A percentile compares a stretch with the other conserved stretches of the same genome.
Conservation (phyloP, 1,140 invertebrate genomes). For the Aphidius gifuensis region DNA sequence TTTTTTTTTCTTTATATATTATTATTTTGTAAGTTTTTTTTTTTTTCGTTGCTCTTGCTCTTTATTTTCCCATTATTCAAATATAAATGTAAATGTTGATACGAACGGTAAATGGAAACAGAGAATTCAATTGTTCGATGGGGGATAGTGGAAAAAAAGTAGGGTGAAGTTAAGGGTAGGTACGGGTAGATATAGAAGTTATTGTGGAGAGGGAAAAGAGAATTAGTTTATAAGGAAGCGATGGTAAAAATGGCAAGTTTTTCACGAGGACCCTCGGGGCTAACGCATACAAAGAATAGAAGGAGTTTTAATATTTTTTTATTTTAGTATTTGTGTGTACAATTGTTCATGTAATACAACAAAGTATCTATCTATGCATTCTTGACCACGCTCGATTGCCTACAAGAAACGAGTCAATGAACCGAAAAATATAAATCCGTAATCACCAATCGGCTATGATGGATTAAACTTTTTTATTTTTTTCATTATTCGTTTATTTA, state of each 20-base stretch:
- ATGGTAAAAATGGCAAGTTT: constrained; percentile 36
- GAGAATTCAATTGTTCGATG: constrained; percentile 56
- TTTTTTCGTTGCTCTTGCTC: constrained; percentile 33
- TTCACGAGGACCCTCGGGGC: constrained; percentile 25
- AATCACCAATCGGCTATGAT: constrained; percentile 13
- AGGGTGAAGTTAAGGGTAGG: constrained; percentile 19
- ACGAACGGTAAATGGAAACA: constrained; percentile 58
- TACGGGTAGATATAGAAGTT: constrained; percentile 22
- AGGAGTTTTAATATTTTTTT: constrained; percentile 6
- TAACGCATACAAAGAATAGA: constrained; percentile 10
- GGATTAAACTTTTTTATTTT: neutral
- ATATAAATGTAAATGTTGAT: constrained; percentile 60
- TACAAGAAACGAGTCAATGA: constrained; percentile 22
- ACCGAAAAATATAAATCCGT: constrained; percentile 27
- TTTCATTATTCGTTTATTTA: neutral
- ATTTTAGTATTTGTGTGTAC: neutral
- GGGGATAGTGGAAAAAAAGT: constrained; percentile 27
- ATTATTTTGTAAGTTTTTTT: neutral
- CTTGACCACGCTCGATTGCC: constrained; percentile 22
- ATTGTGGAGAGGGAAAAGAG: constrained; percentile 24
- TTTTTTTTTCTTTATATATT: constrained; percentile 3
- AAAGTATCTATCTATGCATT: constrained; percentile 4
- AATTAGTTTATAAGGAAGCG: constrained; percentile 58
- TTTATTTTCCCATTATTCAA: constrained; percentile 58
- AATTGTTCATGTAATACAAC: neutral